Evolutionary conservation across 2,888 invertebrate genomes (phyloP).

Genomic region (Leptinotarsa tumamoca): DNA sequence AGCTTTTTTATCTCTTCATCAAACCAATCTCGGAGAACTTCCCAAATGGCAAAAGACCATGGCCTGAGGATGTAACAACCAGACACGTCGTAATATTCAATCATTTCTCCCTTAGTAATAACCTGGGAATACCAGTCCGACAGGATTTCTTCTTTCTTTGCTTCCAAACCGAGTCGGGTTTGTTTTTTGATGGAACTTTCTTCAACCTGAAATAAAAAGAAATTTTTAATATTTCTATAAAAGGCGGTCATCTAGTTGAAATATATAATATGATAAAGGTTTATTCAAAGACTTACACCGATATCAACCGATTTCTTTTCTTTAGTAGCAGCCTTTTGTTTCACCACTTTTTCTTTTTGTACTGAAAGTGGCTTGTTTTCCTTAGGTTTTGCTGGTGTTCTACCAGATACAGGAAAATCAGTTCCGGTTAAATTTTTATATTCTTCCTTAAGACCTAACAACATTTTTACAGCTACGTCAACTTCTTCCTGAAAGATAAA

Average conservation of each 20-base stretch:
- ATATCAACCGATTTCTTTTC: slow-evolving; percentile 54
- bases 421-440: slow-evolving; percentile 71
- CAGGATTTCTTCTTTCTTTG: slow-evolving; percentile 90
- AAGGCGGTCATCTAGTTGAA: too few species aligned
- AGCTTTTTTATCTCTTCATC: slow-evolving; percentile 87
- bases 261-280: neutral
- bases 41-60: slow-evolving; percentile 98
- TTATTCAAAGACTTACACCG: slow-evolving; percentile 12
- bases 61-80: slow-evolving; percentile 98
- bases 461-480: slow-evolving; percentile 66
- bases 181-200: slow-evolving; percentile 82
- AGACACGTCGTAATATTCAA: slow-evolving; percentile 99
- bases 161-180: slow-evolving; percentile 93
- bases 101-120: slow-evolving; percentile 93
- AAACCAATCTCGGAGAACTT: slow-evolving; percentile 87
- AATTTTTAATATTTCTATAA: neutral
- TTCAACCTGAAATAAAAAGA: slow-evolving; percentile 53
- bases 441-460: slow-evolving; percentile 73
- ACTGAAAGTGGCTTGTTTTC: slow-evolving; percentile 50
- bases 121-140: slow-evolving; percentile 99
- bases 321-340: slow-evolving; percentile 59
- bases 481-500: slow-evolving; percentile 58
- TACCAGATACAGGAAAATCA: slow-evolving; percentile 67
- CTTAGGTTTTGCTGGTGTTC: slow-evolving; percentile 55
- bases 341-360: slow-evolving; percentile 60